Base-by-base conservation (phyloP, 2,797 vertebrate species). In the Capromys pilorides region DNA sequence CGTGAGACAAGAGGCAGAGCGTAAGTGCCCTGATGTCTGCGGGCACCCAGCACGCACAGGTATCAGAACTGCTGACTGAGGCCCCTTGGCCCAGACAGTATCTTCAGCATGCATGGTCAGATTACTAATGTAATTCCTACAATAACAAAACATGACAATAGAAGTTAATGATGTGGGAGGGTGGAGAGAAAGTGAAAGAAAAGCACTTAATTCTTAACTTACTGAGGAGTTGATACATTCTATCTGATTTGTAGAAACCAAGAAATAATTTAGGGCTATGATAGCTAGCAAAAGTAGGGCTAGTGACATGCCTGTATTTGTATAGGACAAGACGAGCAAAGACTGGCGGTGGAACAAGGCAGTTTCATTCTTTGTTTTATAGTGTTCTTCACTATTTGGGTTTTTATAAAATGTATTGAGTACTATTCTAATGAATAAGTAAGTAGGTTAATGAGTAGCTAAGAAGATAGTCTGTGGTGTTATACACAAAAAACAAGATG, bases 211-310 rank as follows among this genome's bases (percentile, higher is more conserved):
- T 57, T 90, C 84, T 91, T 36, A 51, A 33, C 66, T 79, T 77
- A 59, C 36, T 77, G 51, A 81, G 81, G n/a, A 59, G 73, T 22
- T 79, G n/a, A 66, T 13, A 87, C 73, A 80, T 87, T 28, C 4
- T 59, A 22, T 69, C 77, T 80, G 39, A 67, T n/a, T 16, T 41
- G 90, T 62, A 78, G 64, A 90, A 85, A 86, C 89, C 54, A 92
- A 84, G 61, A 92, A 82, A 88, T 62, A 28, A 82, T 77, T 84
- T 54, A 86, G 36, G 75, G n/a, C 71, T 88, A n/a, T 86, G 57
- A 90, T 92, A 90, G 92, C 67, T 24, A 90, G 31, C 80, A 2
- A 61, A 78, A 69, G 41, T 7, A 87, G 21, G 57, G 26, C 19
- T 36, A 5, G 57, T 57, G 59, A 11, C 49, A 86, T 67, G 49